Conservation (phyloP, 2,888 invertebrate species). For the Troglohyphantes excavatus region DNA sequence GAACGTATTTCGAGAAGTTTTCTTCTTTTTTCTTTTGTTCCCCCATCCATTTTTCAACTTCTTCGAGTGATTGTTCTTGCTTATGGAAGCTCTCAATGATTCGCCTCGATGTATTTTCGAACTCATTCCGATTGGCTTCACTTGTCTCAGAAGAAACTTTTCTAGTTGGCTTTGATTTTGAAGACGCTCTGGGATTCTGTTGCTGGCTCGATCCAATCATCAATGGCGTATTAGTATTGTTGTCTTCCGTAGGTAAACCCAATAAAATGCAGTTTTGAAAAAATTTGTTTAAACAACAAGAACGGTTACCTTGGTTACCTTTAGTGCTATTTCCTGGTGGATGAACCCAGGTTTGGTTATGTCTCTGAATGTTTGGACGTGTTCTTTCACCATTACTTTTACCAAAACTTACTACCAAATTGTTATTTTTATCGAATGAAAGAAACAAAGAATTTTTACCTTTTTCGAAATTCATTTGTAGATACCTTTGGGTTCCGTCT, state of each 20-base stretch:
- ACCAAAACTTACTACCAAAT: constrained; percentile 36
- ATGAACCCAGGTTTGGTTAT: constrained; percentile 37
- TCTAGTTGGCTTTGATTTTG: background rate
- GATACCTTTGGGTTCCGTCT: constrained; percentile 10
- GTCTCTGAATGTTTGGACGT: background rate
- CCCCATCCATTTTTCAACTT: constrained; percentile 14
- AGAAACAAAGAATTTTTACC: constrained; percentile 6
- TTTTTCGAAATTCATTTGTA: constrained; percentile 23
- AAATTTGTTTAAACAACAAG: constrained; percentile 41
- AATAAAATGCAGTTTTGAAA: constrained; percentile 26
- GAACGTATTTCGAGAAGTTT: constrained; percentile 11
- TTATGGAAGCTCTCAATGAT: background rate
- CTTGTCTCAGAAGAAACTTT: background rate
- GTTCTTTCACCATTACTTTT: background rate
- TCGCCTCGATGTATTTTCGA: background rate
- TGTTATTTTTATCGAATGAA: constrained; percentile 12
- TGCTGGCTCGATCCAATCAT: background rate
- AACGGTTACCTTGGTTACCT: background rate
- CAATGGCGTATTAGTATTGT: background rate
- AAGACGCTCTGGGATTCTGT: background rate
- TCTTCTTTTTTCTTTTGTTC: constrained; percentile 10
- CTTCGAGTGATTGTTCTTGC: constrained; percentile 2
- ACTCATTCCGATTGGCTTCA: background rate
- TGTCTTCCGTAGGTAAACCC: background rate
- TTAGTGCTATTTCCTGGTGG: constrained; percentile 32